Percentiles rank a stretch among this genome's conserved stretches.
phyloP scores from a whole-genome alignment of 2,888 invertebrate genomes.

The Eupithecia dodoneata region DNA sequence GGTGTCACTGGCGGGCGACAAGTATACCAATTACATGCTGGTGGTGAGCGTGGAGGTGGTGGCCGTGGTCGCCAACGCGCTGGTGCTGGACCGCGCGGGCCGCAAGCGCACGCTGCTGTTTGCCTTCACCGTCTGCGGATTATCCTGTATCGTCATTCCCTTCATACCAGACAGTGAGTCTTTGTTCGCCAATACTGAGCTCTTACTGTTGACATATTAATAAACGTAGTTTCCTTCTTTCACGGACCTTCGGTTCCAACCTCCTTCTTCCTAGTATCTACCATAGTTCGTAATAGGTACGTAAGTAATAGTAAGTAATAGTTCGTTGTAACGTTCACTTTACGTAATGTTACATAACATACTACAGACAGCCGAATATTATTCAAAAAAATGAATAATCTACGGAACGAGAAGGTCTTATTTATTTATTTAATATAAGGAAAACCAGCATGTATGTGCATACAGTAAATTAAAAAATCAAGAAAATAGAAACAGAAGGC shows the following conservation, averaged over 20 bases:
- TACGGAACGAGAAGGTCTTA: not conserved
- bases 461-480: too few relatives aligned
- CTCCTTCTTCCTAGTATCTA: not conserved
- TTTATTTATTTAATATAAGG: too few relatives aligned
- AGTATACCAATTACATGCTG: constrained; percentile 90
- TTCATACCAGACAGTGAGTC: constrained; percentile 75
- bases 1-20: constrained; percentile 89
- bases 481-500: too few relatives aligned
- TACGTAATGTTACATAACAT: not conserved
- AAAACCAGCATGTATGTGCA: too few relatives aligned
- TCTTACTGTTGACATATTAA: not conserved
- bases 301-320: too few relatives aligned
- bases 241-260: not conserved
- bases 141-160: constrained; percentile 79
- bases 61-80: constrained; percentile 86
- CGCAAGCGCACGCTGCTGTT: constrained; percentile 85
- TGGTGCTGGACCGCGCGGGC: constrained; percentile 86
- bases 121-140: constrained; percentile 84
- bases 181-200: not conserved
- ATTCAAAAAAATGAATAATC: not conserved
- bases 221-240: not conserved
- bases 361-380: not conserved
- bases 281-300: not conserved
- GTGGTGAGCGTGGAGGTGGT: constrained; percentile 89
- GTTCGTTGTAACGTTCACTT: not conserved